Evolutionary conservation across 2,888 invertebrate genomes (phyloP), one percentile per base, ranked within the genome.

Genomic region (Limnephilus marmoratus): DNA sequence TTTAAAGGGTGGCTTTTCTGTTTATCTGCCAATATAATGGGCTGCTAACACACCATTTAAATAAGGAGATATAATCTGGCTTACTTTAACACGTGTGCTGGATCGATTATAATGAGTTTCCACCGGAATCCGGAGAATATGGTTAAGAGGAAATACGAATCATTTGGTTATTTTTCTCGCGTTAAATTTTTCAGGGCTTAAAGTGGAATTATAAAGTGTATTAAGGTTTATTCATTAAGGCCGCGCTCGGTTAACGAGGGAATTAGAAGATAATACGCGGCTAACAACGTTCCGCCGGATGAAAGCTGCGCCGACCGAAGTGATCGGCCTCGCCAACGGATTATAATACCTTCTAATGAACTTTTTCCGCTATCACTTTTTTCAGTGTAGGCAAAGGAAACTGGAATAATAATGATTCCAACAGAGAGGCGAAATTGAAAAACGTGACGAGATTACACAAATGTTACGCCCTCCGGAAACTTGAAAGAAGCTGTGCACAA

Each of bases 391-490:
- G 53, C 29, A 83, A 53, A 34, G 90, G 31, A 53, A 90, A 90
- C 90, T n/a, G 83, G 53, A 82, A 90, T 53, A 83, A 90, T 90
- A 82, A 90, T 90, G 83, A 49, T 83, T 90, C 81, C 68, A 82
- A 83, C 82, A 85, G 49, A 53, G 24, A 82, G 53, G 49, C 83
- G 90, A 83, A 90, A 90, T 90, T 90, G 90, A 90, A 90, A 90
- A 83, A 90, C 90, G 90, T 90, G 90, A 83, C 49, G 34, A 83
- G 83, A 90, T 90, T 90, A 83, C 90, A 81, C 90, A 90, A 90
- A 90, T 88, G 34, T 86, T 37, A 88, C 53, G 29, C 87, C 24
- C 87, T 49, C 53, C 18, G 15, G 29, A 41, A 85, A 85, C 24
- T 68, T 68, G 68, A 83, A 85, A 85, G 31, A 87, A 53, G 13